A percentile compares a stretch with the other conserved stretches of the same genome.
These are phyloP conservation scores for Phrynocephalus versicolor DNA, from an alignment of 2,113 vertebrate species.

Conservation along the genomic window DNA sequence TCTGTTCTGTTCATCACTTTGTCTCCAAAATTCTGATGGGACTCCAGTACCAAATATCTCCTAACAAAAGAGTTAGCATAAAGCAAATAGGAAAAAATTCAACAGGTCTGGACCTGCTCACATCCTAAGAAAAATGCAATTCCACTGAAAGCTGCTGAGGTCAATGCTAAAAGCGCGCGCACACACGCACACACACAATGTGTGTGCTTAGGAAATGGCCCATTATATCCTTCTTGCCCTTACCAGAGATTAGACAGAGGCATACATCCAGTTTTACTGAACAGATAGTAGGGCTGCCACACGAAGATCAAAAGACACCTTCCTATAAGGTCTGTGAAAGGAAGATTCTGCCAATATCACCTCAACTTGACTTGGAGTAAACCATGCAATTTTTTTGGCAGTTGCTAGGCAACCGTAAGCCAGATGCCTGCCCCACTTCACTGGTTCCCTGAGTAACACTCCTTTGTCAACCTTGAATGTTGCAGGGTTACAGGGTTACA, in stretches of 20 bases:
- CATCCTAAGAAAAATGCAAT: constrained; percentile 19
- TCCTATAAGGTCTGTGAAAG: background rate
- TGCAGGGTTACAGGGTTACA: constrained; percentile 30
- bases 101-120: background rate
- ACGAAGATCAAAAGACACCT: too few species aligned
- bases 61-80: background rate
- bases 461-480: constrained; percentile 31
- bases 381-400: background rate
- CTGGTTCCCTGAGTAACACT: constrained; percentile 24
- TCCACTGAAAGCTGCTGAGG: background rate
- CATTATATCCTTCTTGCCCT: background rate
- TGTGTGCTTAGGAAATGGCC: background rate
- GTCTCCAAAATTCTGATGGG: background rate
- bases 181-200: too few species aligned
- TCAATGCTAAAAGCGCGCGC: background rate
- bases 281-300: background rate
- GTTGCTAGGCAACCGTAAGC: constrained; percentile 30
- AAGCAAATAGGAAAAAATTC: background rate
- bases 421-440: constrained; percentile 7
- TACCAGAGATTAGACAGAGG: background rate
- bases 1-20: background rate
- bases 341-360: background rate
- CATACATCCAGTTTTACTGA: background rate
- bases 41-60: background rate
- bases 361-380: constrained; percentile 4